phyloP scores from a whole-genome alignment of 2,797 vertebrate species.

The Syndactyla subalaris region DNA sequence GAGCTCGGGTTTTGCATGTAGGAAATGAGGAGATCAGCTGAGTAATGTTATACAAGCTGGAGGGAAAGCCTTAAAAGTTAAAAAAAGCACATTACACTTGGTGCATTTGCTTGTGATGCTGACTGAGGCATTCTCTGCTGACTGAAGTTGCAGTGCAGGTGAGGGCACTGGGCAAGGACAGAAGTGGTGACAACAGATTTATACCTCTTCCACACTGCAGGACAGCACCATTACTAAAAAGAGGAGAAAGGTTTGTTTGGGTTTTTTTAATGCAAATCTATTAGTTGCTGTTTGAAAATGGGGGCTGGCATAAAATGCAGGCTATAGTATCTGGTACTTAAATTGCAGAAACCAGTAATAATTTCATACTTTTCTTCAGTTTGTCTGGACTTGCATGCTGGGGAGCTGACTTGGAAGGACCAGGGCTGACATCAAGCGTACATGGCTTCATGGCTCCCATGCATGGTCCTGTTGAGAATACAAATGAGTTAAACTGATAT shows the following conservation, averaged over 20 bases:
- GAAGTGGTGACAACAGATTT: not conserved
- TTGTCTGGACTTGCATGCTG: fast-evolving
- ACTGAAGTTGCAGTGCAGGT: not conserved
- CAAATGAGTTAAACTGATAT: not conserved
- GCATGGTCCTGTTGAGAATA: not conserved
- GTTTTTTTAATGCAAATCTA: not conserved
- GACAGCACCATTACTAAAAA: not conserved
- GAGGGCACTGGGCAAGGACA: not conserved
- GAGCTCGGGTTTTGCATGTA: not conserved
- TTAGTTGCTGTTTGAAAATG: not conserved
- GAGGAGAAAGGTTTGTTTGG: not conserved
- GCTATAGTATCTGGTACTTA: not conserved
- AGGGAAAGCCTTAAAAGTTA: not conserved
- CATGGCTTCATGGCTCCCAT: not conserved
- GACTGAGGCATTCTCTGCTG: not conserved
- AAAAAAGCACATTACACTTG: not conserved
- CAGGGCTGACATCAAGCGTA: not conserved
- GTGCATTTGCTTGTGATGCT: not conserved
- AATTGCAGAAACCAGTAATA: not conserved
- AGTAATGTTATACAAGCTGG: not conserved
- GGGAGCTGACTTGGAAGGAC: not conserved
- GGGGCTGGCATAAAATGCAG: not conserved
- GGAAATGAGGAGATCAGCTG: constrained; percentile 45
- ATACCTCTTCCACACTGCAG: not conserved
- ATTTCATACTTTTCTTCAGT: not conserved